Conservation (phyloP, 2,113 vertebrate species). For the Pogonocichla stellata region DNA sequence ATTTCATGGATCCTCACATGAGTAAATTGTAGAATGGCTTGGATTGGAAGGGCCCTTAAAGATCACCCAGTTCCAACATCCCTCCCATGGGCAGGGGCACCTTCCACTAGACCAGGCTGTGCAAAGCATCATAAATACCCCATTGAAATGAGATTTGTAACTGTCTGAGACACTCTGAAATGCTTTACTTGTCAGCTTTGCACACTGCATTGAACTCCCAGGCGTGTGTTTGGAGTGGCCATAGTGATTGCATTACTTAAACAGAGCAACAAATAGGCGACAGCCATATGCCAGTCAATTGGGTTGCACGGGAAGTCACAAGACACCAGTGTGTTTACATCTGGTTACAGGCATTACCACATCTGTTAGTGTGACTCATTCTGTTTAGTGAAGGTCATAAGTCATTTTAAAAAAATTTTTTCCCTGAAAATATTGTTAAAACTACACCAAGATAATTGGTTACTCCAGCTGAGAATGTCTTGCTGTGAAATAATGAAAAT, state of each 20-base stretch:
- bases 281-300: neutral
- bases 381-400: neutral
- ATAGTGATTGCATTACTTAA: neutral
- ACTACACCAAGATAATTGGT: neutral
- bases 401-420: neutral
- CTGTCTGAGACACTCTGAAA: neutral
- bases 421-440: neutral
- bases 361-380: constrained; percentile 3
- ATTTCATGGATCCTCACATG: neutral
- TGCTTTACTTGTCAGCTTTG: neutral
- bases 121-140: neutral
- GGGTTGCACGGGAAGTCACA: neutral
- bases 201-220: neutral
- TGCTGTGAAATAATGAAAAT: neutral
- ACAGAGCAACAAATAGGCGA: neutral
- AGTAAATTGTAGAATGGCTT: neutral
- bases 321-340: neutral
- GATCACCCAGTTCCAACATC: neutral
- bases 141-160: neutral
- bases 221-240: neutral
- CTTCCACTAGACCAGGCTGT: neutral
- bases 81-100: neutral
- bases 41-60: neutral
- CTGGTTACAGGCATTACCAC: neutral
- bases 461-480: neutral